These are phyloP conservation scores for Amphiura filiformis DNA, from an alignment of 35 echinoderm and acorn worm genomes.

Conservation along the genomic window DNA sequence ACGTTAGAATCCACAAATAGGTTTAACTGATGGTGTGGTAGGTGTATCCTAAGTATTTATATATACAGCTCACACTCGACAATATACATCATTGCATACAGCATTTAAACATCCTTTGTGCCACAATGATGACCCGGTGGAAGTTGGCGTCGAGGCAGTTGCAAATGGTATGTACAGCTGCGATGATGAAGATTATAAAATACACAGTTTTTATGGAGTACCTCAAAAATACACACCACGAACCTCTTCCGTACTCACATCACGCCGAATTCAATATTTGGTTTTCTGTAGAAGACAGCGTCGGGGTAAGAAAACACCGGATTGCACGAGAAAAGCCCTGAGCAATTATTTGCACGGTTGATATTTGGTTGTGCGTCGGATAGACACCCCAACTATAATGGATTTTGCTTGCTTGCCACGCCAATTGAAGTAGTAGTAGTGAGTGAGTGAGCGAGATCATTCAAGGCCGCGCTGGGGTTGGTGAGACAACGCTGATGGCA, in stretches of 20 bases:
- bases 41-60: not conserved
- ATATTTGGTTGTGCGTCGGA: not conserved
- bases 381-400: not conserved
- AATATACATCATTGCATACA: not conserved
- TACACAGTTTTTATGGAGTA: not conserved
- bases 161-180: not conserved
- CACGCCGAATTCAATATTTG: constrained; percentile 10
- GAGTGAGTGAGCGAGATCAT: no score
- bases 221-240: not conserved
- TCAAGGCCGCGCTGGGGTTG: no score
- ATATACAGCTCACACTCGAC: not conserved
- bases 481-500: no score
- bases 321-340: not conserved
- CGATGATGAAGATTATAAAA: not conserved
- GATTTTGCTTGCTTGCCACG: no score
- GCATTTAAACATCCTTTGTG: not conserved
- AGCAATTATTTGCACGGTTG: constrained; percentile 10
- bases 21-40: not conserved
- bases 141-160: not conserved
- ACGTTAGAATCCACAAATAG: not conserved
- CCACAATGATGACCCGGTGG: not conserved
- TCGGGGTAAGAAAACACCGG: not conserved
- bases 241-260: constrained; percentile 6
- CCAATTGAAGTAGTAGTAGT: no score
- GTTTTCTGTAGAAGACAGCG: not conserved